phyloP scores from a whole-genome alignment of 2,797 vertebrate species.

The Semotilus atromaculatus region DNA sequence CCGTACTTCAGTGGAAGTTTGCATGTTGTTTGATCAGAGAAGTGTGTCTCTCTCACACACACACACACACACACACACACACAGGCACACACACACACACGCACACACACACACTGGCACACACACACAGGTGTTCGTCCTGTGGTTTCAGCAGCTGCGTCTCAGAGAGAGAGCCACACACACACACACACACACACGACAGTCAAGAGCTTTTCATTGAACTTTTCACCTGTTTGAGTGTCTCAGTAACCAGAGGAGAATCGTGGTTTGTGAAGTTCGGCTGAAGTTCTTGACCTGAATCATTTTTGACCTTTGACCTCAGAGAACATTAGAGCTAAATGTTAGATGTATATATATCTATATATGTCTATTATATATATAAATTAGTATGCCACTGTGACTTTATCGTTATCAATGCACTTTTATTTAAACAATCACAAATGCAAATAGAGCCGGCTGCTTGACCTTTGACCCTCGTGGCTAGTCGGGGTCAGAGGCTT shows the following conservation, averaged over 20 bases:
- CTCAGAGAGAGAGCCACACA: neutral
- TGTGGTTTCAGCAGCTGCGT: constrained; percentile 78
- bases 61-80: too few species aligned
- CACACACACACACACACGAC: constrained; percentile 27
- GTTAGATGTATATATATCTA: too few species aligned
- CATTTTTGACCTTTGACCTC: neutral
- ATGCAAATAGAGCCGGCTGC: constrained; percentile 49
- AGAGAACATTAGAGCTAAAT: neutral
- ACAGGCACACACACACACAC: too few species aligned
- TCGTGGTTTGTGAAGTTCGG: neutral
- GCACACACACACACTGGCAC: too few species aligned
- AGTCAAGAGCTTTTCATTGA: constrained; percentile 5
- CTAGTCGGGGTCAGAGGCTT: constrained; percentile 59
- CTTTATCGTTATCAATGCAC: neutral
- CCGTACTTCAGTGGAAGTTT: neutral
- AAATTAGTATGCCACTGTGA: neutral
- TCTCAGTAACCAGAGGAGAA: neutral
- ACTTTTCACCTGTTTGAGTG: neutral
- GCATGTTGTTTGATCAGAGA: neutral
- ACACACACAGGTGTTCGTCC: constrained; percentile 32
- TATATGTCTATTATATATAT: too few species aligned
- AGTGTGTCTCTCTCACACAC: too few species aligned
- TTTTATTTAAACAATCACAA: constrained; percentile 15
- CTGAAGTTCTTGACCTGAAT: neutral
- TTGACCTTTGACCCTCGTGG: constrained; percentile 66